These are phyloP conservation scores for Nephila pilipes DNA, from an alignment of 1,140 invertebrate genomes.

Conservation along the genomic window DNA sequence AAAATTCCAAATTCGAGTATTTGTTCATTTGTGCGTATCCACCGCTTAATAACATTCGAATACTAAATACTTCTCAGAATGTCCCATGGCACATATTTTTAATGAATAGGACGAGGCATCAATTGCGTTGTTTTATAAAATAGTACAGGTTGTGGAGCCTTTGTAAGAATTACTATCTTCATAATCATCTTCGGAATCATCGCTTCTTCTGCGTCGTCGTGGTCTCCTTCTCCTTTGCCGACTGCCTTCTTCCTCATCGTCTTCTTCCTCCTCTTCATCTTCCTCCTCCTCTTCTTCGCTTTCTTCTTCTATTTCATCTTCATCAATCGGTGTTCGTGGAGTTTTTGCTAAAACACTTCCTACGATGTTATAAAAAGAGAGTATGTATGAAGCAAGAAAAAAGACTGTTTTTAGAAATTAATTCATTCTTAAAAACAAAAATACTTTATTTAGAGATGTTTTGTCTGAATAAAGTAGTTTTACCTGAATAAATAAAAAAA, in stretches of 20 bases:
- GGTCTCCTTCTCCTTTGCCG: not conserved
- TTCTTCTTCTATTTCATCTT: conserved; percentile 55
- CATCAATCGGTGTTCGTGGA: not conserved
- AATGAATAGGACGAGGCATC: too few relatives aligned
- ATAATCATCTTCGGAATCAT: conserved; percentile 44
- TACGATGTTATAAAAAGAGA: not conserved
- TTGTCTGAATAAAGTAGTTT: too few relatives aligned
- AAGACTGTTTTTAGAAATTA: too few relatives aligned
- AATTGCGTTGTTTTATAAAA: not conserved
- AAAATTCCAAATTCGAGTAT: not conserved
- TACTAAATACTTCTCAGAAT: not conserved
- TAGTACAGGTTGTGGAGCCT: not conserved
- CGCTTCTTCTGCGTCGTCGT: conserved; percentile 39
- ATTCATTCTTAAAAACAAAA: too few relatives aligned
- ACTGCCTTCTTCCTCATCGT: conserved; percentile 24
- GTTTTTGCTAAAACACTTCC: conserved; percentile 27
- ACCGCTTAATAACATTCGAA: not conserved
- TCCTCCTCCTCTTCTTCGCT: conserved; percentile 59
- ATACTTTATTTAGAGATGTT: too few relatives aligned
- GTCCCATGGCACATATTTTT: not conserved
- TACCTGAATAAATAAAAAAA: too few relatives aligned
- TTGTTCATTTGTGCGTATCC: conserved; percentile 2
- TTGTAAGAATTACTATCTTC: conserved; percentile 29
- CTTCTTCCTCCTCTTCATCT: conserved; percentile 54
- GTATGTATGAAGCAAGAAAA: too few relatives aligned